These are phyloP conservation scores for Neomorphus geoffroyi DNA, from an alignment of 2,797 vertebrate genomes.

Conservation along the genomic window DNA sequence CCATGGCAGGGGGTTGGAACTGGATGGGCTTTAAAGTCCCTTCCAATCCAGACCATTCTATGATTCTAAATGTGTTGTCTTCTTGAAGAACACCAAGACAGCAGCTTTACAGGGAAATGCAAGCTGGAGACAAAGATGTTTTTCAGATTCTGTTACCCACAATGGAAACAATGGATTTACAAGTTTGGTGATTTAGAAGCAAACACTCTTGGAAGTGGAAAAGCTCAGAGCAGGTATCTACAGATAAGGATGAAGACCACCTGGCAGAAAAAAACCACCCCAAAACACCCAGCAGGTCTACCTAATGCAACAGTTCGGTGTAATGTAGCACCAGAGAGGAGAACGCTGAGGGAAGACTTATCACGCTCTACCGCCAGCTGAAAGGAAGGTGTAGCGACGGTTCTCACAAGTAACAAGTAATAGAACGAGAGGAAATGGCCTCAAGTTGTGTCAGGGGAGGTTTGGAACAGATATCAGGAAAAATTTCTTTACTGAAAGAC, in stretches of 20 bases:
- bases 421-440: no score
- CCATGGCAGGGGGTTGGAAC: no score
- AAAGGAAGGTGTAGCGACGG: no score
- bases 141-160: neutral
- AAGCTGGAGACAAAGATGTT: neutral
- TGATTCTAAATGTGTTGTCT: accelerated
- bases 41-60: no score
- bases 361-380: no score
- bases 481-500: no score
- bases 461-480: no score
- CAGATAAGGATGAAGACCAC: neutral
- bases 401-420: no score
- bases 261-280: neutral
- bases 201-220: neutral
- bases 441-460: no score
- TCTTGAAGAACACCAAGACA: neutral
- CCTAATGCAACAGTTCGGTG: neutral
- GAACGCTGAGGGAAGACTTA: no score
- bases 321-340: neutral
- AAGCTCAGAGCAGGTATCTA: neutral
- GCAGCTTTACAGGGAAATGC: neutral
- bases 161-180: neutral
- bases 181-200: neutral
- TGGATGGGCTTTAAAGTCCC: no score
- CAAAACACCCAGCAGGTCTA: neutral